Evolutionary conservation across 2,113 vertebrate species (phyloP).

Genomic region (Scomber colias): DNA sequence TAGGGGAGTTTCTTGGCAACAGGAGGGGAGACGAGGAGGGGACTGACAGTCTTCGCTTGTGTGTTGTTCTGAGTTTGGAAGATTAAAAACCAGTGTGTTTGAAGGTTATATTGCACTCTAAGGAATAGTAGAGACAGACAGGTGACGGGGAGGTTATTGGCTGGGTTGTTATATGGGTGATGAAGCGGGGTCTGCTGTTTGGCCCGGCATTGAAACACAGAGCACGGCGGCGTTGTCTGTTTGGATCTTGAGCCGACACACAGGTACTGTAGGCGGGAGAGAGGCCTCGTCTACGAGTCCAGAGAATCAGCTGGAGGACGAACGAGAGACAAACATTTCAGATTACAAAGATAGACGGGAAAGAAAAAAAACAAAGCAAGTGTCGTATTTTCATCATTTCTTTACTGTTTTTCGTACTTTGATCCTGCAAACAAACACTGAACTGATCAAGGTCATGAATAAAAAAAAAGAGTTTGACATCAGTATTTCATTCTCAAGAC

Average conservation of each 20-base stretch:
- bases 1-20: constrained; percentile 69
- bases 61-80: constrained; percentile 29
- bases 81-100: constrained; percentile 42
- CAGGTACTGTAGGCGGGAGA: constrained; percentile 13
- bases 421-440: neutral
- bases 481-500: neutral
- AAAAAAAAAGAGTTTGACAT: neutral
- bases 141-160: constrained; percentile 52
- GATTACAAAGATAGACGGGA: neutral
- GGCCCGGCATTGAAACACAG: constrained; percentile 53
- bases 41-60: constrained; percentile 50
- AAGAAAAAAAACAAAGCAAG: neutral
- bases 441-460: neutral
- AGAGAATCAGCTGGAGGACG: constrained; percentile 74
- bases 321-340: constrained; percentile 25
- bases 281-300: constrained; percentile 77
- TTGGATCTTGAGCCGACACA: constrained; percentile 55
- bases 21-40: constrained; percentile 24
- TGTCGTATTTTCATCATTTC: neutral
- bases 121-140: constrained; percentile 37
- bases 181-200: constrained; percentile 63
- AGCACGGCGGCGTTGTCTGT: constrained; percentile 48
- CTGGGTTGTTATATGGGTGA: constrained; percentile 52
- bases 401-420: neutral
- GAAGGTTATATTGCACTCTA: constrained; percentile 66